Evolutionary conservation across 23 tunicate species (phyloP), one percentile per base, ranked within the genome.

Genomic region (Phallusia fumigata): DNA sequence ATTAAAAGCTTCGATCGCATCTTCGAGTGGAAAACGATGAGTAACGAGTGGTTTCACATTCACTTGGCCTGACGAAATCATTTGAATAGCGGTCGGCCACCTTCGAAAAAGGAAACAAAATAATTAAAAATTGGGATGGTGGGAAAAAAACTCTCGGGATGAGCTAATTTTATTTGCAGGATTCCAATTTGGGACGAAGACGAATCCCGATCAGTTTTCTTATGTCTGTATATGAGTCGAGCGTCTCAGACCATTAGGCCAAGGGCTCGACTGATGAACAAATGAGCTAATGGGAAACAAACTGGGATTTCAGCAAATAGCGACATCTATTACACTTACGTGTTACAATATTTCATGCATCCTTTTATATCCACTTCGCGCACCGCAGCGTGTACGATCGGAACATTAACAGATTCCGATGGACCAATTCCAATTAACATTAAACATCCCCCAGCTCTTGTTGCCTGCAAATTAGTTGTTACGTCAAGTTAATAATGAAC

Each of bases 331-430:
- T 40, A 10, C 47, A 3, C 97, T 76, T 79, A 92, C 94, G 99
- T 97, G 76, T 97, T 97, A 84, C 99, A 97, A 78, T 97, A 97
- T 22, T 97, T 83, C 52, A 97, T 92, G 3, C 92, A 95, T 24
- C 99, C 99, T 75, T 88, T 79, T 16, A 97, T 97, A 69, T 97
- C 99, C 47, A 97, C 99, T 88, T 97, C 99, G 13, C 99, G 82
- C 18, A 85, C 91, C 5, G 99, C 99, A 22, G 99, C 99, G 58
- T 97, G 82, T 18, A 97, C 97, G 10, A 97, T 89, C 12, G 99
- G 99, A 34, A 97, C 86, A 64, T 86, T 91, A 8, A 88, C 91
- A 0, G 36, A 30, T 84, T 80, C 89, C 33, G 96, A 90, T 24
- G 96, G 93, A 11, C 99, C 99, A 16, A 97, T 72, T 10, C 99